Base-by-base conservation (phyloP, 2,113 vertebrate species). In the Camelus dromedarius region DNA sequence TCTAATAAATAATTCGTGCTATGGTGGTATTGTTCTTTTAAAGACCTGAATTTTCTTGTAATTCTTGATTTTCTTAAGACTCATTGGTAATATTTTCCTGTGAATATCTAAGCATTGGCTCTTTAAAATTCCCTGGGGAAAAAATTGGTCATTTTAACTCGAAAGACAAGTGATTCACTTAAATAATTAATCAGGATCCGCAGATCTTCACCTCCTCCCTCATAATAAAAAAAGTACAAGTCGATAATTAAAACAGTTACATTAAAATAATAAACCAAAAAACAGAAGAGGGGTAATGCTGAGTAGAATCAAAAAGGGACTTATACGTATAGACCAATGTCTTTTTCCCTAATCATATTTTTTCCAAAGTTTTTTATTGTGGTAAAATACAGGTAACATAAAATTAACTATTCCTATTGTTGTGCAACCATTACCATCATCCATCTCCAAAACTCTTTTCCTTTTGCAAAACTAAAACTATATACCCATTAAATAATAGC, bases 1-100 rank as follows among this genome's bases (percentile, higher is more conserved):
- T 3, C n/a, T 79, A 82, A 96, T 67, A 64, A 52, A 66, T 32
- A 95, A 93, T 72, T 91, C 32, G 64, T 85, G 70, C 18, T 86
- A 28, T 32, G 4, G 13, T 93, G 4, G 5, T 70, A 38, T 50
- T 93, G 15, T 48, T 86, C 24, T 56, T 84, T n/a, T 32, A 56
- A 66, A 50, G 54, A 88, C 2, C 11, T 48, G 13, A n/a, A 46
- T 93, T 77, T 50, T 69, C 20, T 93, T 76, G 67, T 32, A 89
- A 6, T 12, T 91, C 10, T 81, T 32, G 8, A 1, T 90, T 95
- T 97, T 67, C 11, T 94, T 89, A 79, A 96, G 35, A 18, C 4
- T 83, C 16, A 8, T 42, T 3, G 79, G 50, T 24, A 16, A 54
- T 32, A 73, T 58, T 85, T 70, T 93, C 42, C 38, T 42, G 0